phyloP scores from a whole-genome alignment of 2,797 vertebrate species.

The Jordanella pulchra region DNA sequence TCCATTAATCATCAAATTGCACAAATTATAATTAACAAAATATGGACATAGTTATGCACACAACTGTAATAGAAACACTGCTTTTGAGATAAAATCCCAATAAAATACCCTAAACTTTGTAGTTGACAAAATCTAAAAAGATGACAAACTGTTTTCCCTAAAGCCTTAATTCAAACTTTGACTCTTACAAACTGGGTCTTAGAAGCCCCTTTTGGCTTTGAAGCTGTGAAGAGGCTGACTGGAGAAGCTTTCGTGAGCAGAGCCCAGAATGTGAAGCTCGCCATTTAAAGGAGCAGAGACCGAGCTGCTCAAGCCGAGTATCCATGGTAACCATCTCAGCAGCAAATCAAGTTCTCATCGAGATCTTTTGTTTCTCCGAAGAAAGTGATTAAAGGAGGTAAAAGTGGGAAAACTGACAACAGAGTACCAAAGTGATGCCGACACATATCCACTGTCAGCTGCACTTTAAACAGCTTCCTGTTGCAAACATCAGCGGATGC shows the following conservation, averaged over 20 bases:
- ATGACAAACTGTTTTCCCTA: neutral
- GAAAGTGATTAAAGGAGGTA: slow-evolving; percentile 69
- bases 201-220: slow-evolving; percentile 40
- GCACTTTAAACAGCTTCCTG: slow-evolving; percentile 54
- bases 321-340: slow-evolving; percentile 76
- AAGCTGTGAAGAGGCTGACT: slow-evolving; percentile 52
- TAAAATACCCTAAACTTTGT: neutral
- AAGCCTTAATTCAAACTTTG: slow-evolving; percentile 6
- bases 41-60: too few species aligned
- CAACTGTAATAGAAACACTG: too few species aligned
- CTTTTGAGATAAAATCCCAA: neutral
- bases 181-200: slow-evolving; percentile 45
- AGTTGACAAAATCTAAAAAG: neutral
- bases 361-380: slow-evolving; percentile 67
- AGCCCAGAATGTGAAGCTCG: slow-evolving; percentile 47
- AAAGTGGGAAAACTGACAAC: slow-evolving; percentile 55
- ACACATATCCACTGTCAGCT: slow-evolving; percentile 54
- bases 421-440: slow-evolving; percentile 38
- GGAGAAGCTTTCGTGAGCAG: slow-evolving; percentile 42
- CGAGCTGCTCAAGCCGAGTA: slow-evolving; percentile 63
- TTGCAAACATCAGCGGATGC: slow-evolving; percentile 55
- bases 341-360: slow-evolving; percentile 61
- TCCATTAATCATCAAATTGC: too few species aligned
- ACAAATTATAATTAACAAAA: too few species aligned
- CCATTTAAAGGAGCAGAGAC: slow-evolving; percentile 53